Base-by-base conservation (phyloP, 2,113 vertebrate species). In the Engraulis encrasicolus region DNA sequence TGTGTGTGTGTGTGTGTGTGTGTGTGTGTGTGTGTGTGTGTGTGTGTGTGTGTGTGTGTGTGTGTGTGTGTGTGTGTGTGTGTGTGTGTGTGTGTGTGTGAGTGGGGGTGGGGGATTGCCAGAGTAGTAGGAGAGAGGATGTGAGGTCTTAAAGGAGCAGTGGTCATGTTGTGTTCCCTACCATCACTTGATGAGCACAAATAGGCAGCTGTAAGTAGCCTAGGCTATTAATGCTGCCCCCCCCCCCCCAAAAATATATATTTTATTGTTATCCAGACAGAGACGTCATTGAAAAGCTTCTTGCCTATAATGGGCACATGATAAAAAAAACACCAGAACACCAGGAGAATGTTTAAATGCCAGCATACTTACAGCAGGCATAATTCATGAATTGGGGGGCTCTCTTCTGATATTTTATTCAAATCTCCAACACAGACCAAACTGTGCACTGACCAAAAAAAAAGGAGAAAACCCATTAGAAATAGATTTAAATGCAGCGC, bases 121-220 rank as follows among this genome's bases (percentile, higher is more conserved):
- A n/a, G n/a, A 79, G 78, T 79, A 23, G 45, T 23, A 79, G 78
- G 18, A 6, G 38, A 45, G 45, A 79, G 45, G 78, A 79, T 40
- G 78, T 79, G n/a, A 79, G n/a, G 78, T 79, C 78, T 45, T 79
- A 79, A 38, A 79, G 45, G 34, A 79, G 45, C 45, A 79, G 45
- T 79, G 45, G 19, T 23, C 58, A 31, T 66, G 31, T 66, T n/a
- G 11, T 7, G n/a, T 66, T 66, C n/a, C 31, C 23, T 31, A 66
- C 58, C 58, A 66, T 66, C n/a, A 58, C 23, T n/a, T 58, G 54
- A 66, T 66, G 23, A 66, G 23, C n/a, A 66, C 58, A 66, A 31
- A 66, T 66, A 31, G n/a, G n/a, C n/a, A n/a, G n/a, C n/a, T n/a
- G n/a, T n/a, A n/a, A n/a, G n/a, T n/a, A n/a, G n/a, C n/a, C n/a